Percentiles rank a stretch among this genome's conserved stretches.
phyloP scores from a whole-genome alignment of 2,113 vertebrate genomes.

The Vulpes ferrilata region DNA sequence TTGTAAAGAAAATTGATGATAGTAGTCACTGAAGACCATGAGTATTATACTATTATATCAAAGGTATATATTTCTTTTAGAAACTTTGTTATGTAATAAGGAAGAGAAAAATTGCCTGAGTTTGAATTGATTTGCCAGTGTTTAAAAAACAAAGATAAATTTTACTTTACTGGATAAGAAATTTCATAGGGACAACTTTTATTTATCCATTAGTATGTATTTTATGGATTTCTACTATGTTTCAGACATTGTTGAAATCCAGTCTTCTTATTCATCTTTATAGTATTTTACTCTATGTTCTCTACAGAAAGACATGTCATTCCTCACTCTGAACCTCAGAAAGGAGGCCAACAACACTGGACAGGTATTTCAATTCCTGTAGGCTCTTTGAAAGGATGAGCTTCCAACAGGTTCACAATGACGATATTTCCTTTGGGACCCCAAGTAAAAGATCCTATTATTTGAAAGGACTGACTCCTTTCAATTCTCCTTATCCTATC shows the following conservation, averaged over 20 bases:
- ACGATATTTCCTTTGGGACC: background rate
- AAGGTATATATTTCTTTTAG: background rate
- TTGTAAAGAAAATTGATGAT: background rate
- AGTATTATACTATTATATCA: background rate
- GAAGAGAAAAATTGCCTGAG: background rate
- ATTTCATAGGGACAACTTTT: background rate
- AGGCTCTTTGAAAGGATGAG: background rate
- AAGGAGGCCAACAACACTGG: fast-evolving
- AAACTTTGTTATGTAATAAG: background rate
- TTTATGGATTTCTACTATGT: background rate
- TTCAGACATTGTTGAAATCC: background rate
- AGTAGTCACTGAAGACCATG: background rate
- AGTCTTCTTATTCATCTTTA: background rate
- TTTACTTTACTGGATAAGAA: background rate
- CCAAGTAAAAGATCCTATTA: background rate
- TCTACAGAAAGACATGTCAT: background rate
- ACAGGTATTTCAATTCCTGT: background rate
- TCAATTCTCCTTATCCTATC: too few species aligned
- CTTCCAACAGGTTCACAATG: background rate
- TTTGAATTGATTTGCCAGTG: background rate
- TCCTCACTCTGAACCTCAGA: background rate
- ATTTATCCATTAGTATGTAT: background rate
- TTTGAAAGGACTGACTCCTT: background rate
- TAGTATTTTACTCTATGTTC: background rate
- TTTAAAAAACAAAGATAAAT: constrained; percentile 4